Evolutionary conservation across 2,113 vertebrate species (phyloP).

Genomic region (Osmerus eperlanus): DNA sequence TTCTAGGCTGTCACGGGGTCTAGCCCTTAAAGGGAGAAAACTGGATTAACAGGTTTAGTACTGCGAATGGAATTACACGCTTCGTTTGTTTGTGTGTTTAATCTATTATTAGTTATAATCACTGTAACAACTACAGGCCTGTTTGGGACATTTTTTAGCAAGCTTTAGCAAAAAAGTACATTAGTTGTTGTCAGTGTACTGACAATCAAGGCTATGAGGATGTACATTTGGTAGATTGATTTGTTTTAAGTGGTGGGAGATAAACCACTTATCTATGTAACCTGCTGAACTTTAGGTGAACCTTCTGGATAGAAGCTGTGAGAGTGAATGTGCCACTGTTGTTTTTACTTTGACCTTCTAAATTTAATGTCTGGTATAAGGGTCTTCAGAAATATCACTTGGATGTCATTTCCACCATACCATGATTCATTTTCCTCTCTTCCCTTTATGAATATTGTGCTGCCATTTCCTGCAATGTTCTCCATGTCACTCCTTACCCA

Average conservation of each 20-base stretch:
- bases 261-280: not conserved
- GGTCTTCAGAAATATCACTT: too few species aligned
- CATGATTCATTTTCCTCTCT: too few species aligned
- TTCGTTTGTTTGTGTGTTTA: not conserved
- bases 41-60: slow-evolving; percentile 1
- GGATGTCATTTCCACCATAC: too few species aligned
- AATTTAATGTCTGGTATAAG: too few species aligned
- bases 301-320: not conserved
- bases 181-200: not conserved
- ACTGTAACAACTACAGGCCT: not conserved
- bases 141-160: too few species aligned
- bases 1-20: not conserved
- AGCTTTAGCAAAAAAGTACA: too few species aligned
- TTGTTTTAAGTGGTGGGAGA: not conserved
- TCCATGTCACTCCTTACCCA: slow-evolving; percentile 12
- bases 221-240: not conserved
- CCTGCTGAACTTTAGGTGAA: not conserved
- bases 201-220: not conserved
- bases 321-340: too few species aligned
- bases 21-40: not conserved
- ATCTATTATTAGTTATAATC: slow-evolving; percentile 5
- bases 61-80: not conserved
- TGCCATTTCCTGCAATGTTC: not conserved
- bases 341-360: too few species aligned
- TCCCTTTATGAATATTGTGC: not conserved